Conservation (phyloP, 2,797 vertebrate genomes). For the Clarias pachynema region DNA sequence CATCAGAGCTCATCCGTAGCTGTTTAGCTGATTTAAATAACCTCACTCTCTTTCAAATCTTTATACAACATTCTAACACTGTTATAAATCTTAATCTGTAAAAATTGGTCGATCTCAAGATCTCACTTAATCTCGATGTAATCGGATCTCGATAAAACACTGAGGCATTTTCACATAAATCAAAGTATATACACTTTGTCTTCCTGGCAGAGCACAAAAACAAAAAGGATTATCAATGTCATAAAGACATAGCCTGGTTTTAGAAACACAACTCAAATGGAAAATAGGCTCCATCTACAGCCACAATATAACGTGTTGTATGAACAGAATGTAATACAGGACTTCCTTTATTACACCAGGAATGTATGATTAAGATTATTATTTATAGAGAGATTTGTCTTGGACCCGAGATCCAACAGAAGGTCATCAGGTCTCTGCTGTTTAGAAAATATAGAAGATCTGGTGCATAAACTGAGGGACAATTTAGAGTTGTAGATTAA, state of each 20-base stretch:
- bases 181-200: background rate
- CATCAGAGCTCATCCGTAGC: background rate
- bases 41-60: background rate
- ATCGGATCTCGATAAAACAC: background rate
- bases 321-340: constrained; percentile 11
- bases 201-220: background rate
- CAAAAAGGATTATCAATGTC: background rate
- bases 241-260: background rate
- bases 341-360: constrained; percentile 8
- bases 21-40: background rate
- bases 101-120: background rate
- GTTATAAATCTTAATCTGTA: background rate
- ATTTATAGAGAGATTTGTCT: background rate
- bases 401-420: background rate
- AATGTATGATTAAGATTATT: background rate
- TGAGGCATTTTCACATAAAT: background rate
- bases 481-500: constrained; percentile 11
- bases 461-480: background rate
- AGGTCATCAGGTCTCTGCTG: background rate
- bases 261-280: constrained; percentile 33
- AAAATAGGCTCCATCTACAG: constrained; percentile 3
- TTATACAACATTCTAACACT: background rate
- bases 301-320: constrained; percentile 15
- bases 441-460: background rate
- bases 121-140: background rate